Base-by-base conservation (phyloP, 2,888 invertebrate genomes). In the Galeopsomyia nigrocyanea region DNA sequence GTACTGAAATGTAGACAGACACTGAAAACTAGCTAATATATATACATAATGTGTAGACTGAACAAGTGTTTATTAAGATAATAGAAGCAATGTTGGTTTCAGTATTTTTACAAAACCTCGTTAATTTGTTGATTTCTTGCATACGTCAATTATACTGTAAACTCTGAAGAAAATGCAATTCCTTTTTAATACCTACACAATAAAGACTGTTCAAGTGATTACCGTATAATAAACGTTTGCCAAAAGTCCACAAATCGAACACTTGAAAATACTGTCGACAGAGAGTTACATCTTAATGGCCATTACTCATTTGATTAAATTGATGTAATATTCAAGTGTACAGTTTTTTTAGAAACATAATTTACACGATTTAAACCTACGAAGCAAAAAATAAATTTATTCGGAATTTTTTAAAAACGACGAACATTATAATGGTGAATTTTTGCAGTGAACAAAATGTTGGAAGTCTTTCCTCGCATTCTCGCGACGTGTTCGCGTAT, bases 131-230 rank as follows among this genome's bases (percentile, higher is more conserved):
- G 53, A 68, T 74, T 62, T 65, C 14, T 65, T 7, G 22, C 65
- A 65, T 10, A 57, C 57, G 22, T 66, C 68, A 9, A 68, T 51
- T 74, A 10, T 62, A 64, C 68, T 61, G 49, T 55, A 62, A 67
- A 61, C 31, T 16, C 50, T 68, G 47, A 68, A 71, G 22, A 61
- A 58, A 64, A 58, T 55, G 49, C 49, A 49, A 71, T 71, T 74
- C 61, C 70, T 68, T 74, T 74, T 68, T 68, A 71, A 74, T 74
- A 74, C 57, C 57, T 74, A 53, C 55, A 68, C n/a, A 16, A 60
- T 65, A 56, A 74, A 74, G 74, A 74, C 71, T 74, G 71, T 68
- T 71, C 64, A 74, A 71, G 63, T 26, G 49, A 60, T 71, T 57
- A 46, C 61, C 65, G 56, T 68, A 64, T 60, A 61, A 71, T 74